Evolutionary conservation across 2,113 vertebrate genomes (phyloP), one percentile per base, ranked within the genome.

Genomic region (Trogon melanurus): DNA sequence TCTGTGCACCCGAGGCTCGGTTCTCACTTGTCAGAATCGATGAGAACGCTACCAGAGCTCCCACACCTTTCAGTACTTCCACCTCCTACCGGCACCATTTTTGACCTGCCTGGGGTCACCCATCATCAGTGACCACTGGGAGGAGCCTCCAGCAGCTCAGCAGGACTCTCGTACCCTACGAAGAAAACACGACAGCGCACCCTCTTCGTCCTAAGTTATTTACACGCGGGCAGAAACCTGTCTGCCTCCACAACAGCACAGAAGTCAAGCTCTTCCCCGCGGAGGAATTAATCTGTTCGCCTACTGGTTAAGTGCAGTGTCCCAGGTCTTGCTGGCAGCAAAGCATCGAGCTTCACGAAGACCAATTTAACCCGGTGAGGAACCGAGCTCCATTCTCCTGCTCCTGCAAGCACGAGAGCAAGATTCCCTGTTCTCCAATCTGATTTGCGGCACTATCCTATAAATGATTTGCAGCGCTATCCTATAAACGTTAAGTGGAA

Each of bases 1-100:
- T 41, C 41, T 88, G 74, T 11, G 50, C 48, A 62, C 6, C 38
- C 23, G 9, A 54, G 48, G 20, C 17, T 29, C 41, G n/a, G 20
- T 32, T 53, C 65, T 64, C 6, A 1, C 14, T 16, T 12, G 44
- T 27, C 0, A 38, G 48, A 30, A 10, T 0, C 13, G 44, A 19
- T 23, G 64, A 67, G 64, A 66, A 64, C 6, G 30, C 23, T 6
- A 13, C 22, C 81, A 67, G 60, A 48, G 50, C 4, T 65, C 23
- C 44, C 60, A 69, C 1, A 9, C 19, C 36, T 57, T 57, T 36
- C 65, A 58, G 22, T 3, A 13, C 53, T 67, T 78, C 58, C 65
- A n/a, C 5, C 70, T 36, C 70, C 20, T 64, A 45, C 54, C 38
- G 14, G 4, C 21, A 53, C 6, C 6, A 45, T 34, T 73, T 87